Conservation (phyloP, 2,888 invertebrate genomes). For the Ischnura elegans region DNA sequence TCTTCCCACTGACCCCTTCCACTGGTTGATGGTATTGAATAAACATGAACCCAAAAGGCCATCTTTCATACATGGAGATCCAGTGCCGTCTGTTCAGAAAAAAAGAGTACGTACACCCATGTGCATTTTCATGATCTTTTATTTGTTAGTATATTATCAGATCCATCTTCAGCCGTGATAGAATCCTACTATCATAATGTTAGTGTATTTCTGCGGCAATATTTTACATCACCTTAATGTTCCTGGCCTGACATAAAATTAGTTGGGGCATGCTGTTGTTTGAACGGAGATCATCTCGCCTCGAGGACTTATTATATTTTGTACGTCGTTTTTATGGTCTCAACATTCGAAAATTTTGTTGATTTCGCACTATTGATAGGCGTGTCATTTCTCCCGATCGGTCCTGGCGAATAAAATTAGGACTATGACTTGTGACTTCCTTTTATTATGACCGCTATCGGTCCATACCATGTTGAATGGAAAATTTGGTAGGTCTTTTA, state of each 20-base stretch:
- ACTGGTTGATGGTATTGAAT: not conserved
- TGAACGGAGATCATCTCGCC: not conserved
- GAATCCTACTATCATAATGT: not conserved
- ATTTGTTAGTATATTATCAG: not conserved
- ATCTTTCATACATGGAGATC: not conserved
- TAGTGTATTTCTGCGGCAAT: not conserved
- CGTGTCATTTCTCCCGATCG: not conserved
- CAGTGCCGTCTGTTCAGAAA: not conserved
- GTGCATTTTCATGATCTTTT: not conserved
- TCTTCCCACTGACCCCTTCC: not conserved
- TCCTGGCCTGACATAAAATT: not conserved
- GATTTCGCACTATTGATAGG: not conserved
- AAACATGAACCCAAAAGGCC: not conserved
- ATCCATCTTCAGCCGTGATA: not conserved
- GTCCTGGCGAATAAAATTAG: not conserved
- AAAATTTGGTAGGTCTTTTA: not conserved
- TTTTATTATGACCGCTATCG: not conserved
- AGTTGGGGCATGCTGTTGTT: not conserved
- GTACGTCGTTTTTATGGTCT: not conserved
- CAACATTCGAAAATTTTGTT: not conserved
- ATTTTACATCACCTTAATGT: not conserved
- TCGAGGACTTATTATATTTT: not conserved
- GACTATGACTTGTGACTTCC: not conserved
- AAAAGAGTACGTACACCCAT: not conserved
- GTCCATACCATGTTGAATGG: not conserved